phyloP scores from a whole-genome alignment of 2,797 vertebrate species.

The Acanthurus leucopareius region DNA sequence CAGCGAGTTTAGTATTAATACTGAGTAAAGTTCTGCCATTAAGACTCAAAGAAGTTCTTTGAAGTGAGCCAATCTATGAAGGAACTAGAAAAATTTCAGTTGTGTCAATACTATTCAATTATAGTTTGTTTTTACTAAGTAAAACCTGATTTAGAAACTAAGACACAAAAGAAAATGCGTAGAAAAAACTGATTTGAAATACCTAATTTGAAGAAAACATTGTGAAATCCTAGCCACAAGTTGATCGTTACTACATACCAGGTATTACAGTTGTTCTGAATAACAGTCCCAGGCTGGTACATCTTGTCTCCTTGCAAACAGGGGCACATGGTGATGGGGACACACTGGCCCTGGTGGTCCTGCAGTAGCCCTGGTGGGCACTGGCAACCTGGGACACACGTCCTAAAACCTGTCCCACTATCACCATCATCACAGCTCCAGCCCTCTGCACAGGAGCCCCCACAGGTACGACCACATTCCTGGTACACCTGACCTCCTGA shows the following conservation, averaged over 20 bases:
- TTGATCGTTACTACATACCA: conserved; percentile 83
- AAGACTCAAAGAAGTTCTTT: not conserved
- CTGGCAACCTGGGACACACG: conserved; percentile 91
- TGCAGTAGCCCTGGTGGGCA: conserved; percentile 87
- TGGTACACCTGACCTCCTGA: conserved; percentile 88
- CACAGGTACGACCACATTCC: conserved; percentile 87
- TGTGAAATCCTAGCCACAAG: not conserved
- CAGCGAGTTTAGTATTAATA: not conserved
- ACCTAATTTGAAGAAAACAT: not conserved
- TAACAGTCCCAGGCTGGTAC: conserved; percentile 77
- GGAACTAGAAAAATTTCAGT: not conserved
- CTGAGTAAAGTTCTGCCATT: not conserved
- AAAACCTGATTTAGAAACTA: too few relatives aligned
- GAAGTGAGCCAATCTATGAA: not conserved
- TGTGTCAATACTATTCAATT: too few relatives aligned
- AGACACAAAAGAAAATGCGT: too few relatives aligned
- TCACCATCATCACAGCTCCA: conserved; percentile 74
- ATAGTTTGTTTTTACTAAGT: too few relatives aligned
- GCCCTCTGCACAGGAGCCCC: conserved; percentile 83
- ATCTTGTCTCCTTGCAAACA: conserved; percentile 81
- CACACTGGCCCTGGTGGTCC: conserved; percentile 88
- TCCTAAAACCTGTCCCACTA: conserved; percentile 34
- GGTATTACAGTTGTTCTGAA: conserved; percentile 86
- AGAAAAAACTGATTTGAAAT: too few relatives aligned
- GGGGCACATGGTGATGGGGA: conserved; percentile 85